Evolutionary conservation across 1,140 invertebrate genomes (phyloP).

Genomic region (Drosophila punjabiensis): DNA sequence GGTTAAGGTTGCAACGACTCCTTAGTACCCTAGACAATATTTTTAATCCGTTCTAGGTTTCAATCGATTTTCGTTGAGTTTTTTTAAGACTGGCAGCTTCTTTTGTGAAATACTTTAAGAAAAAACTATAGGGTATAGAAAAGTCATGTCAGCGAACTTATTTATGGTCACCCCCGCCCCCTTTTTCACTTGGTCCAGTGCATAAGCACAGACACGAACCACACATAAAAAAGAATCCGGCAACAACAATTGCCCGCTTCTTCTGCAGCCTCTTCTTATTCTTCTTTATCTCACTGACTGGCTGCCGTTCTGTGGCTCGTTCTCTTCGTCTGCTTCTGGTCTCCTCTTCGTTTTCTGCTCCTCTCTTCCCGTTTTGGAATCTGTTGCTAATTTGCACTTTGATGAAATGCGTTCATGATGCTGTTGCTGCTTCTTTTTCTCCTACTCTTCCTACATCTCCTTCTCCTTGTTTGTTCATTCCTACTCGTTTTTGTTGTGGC

Average conservation of each 20-base stretch:
- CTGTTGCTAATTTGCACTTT: conserved; percentile 81
- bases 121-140: not conserved
- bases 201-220: conserved; percentile 66
- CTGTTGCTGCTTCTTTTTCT: conserved; percentile 32
- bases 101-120: not conserved
- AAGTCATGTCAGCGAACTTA: not conserved
- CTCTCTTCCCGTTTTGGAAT: conserved; percentile 62
- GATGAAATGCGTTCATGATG: conserved; percentile 76
- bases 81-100: not conserved
- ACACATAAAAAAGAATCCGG: conserved; percentile 29
- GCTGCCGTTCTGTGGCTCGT: conserved; percentile 38
- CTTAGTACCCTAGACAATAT: not conserved
- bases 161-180: not conserved
- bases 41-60: not conserved
- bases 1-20: not conserved
- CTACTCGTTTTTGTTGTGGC: conserved; percentile 22
- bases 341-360: conserved; percentile 1
- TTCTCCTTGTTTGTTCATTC: conserved; percentile 23
- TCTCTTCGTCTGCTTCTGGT: conserved; percentile 3
- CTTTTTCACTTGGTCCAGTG: conserved; percentile 35
- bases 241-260: conserved; percentile 18
- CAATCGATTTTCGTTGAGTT: not conserved
- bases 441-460: conserved; percentile 18
- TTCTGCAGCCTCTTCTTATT: conserved; percentile 29
- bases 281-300: conserved; percentile 6